phyloP scores from a whole-genome alignment of 2,797 vertebrate genomes.

The Hippopotamyrus pictus region DNA sequence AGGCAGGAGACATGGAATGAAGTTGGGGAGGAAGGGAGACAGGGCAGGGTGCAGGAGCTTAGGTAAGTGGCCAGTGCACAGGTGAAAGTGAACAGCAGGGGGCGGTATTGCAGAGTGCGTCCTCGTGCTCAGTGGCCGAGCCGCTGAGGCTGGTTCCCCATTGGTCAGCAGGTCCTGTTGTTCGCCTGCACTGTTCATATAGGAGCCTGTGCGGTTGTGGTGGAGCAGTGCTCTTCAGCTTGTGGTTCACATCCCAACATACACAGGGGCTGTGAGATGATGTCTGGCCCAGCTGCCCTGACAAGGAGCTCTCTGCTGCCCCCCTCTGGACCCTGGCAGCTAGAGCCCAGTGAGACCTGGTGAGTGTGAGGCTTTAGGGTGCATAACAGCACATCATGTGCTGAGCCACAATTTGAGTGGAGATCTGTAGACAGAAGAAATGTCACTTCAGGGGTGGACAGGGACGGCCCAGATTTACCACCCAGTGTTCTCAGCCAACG shows the following conservation, averaged over 20 bases:
- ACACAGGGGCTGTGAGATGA: background rate
- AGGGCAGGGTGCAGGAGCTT: conserved; percentile 28
- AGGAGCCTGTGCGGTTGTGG: background rate
- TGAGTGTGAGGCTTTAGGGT: background rate
- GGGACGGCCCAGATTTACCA: background rate
- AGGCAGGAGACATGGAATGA: conserved; percentile 29
- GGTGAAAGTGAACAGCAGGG: background rate
- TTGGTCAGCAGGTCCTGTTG: background rate
- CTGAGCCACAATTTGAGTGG: background rate
- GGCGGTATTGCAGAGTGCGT: background rate
- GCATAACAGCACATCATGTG: background rate
- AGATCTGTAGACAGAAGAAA: background rate
- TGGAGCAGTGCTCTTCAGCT: background rate
- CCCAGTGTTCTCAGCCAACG: background rate
- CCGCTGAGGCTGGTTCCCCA: background rate
- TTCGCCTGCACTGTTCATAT: background rate
- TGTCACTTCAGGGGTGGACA: background rate
- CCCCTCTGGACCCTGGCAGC: background rate
- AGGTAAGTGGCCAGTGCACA: conserved; percentile 37
- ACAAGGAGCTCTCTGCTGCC: background rate
- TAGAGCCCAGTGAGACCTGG: background rate
- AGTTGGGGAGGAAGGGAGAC: conserved; percentile 27
- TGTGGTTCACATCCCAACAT: background rate
- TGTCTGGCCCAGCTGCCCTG: background rate
- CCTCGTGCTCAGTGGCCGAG: background rate